A percentile compares a stretch with the other conserved stretches of the same genome.
Conservation (phyloP, 2,797 vertebrate genomes). For the Tragelaphus oryx region DNA sequence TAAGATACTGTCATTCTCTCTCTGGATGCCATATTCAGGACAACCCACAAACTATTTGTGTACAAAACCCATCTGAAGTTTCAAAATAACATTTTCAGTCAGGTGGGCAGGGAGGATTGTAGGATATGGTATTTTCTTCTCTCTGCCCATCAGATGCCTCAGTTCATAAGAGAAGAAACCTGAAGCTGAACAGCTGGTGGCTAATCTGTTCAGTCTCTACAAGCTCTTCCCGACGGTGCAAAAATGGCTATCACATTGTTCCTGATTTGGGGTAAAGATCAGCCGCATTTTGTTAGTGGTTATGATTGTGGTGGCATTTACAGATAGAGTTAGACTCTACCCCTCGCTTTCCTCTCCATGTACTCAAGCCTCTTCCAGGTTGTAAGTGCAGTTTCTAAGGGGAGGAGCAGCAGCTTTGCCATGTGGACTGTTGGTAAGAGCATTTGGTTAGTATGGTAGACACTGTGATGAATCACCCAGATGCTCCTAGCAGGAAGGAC, state of each 20-base stretch:
- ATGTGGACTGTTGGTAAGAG: background rate
- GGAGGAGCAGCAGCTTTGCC: background rate
- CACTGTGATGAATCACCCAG: background rate
- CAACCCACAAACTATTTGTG: background rate
- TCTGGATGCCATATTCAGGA: background rate
- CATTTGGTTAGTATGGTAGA: background rate
- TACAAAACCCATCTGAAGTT: slow-evolving; percentile 8
- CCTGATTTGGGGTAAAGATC: background rate
- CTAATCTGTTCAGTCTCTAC: background rate
- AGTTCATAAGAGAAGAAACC: background rate
- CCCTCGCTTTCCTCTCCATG: background rate
- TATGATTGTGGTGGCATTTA: background rate
- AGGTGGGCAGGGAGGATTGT: background rate
- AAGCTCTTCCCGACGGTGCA: background rate
- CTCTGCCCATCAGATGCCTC: background rate
- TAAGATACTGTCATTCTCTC: background rate
- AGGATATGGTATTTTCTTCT: background rate
- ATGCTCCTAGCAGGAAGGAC: background rate
- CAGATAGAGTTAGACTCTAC: background rate
- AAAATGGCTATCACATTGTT: background rate
- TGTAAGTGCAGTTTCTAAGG: background rate
- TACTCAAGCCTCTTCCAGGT: background rate
- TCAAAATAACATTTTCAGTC: slow-evolving; percentile 26
- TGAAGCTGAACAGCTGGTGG: background rate
- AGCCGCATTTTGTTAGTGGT: background rate